Evolutionary conservation across 2,113 vertebrate genomes (phyloP).

Genomic region (Muscicapa adusta): DNA sequence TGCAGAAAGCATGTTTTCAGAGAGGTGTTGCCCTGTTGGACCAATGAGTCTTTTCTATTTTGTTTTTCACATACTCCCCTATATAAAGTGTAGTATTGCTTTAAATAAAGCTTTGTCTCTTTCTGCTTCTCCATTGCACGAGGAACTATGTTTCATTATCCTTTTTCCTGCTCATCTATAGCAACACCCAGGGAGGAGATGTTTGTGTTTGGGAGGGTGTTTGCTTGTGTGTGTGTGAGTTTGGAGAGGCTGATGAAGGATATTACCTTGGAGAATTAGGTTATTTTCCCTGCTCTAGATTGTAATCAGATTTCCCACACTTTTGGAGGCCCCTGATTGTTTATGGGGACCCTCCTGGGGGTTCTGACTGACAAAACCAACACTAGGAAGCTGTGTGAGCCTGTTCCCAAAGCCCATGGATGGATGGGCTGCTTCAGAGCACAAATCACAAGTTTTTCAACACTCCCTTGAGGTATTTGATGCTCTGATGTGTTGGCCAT

Average conservation of each 20-base stretch:
- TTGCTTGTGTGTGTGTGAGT: background rate
- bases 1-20: too few species aligned
- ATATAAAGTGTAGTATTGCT: too few species aligned
- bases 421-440: background rate
- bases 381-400: background rate
- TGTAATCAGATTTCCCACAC: background rate
- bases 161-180: too few species aligned
- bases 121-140: too few species aligned
- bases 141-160: too few species aligned
- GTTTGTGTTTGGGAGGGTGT: background rate
- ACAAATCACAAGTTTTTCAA: background rate
- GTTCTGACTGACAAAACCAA: background rate
- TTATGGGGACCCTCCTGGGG: background rate
- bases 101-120: too few species aligned
- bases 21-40: too few species aligned
- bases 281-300: background rate
- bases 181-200: background rate
- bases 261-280: background rate
- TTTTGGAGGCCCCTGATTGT: background rate
- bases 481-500: background rate
- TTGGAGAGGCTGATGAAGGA: conserved; percentile 5
- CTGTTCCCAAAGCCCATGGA: background rate
- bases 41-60: too few species aligned
- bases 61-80: too few species aligned
- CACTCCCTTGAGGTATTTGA: background rate